Conservation (phyloP, 1,140 invertebrate species). For the Hyposmocoma kahamanoa region DNA sequence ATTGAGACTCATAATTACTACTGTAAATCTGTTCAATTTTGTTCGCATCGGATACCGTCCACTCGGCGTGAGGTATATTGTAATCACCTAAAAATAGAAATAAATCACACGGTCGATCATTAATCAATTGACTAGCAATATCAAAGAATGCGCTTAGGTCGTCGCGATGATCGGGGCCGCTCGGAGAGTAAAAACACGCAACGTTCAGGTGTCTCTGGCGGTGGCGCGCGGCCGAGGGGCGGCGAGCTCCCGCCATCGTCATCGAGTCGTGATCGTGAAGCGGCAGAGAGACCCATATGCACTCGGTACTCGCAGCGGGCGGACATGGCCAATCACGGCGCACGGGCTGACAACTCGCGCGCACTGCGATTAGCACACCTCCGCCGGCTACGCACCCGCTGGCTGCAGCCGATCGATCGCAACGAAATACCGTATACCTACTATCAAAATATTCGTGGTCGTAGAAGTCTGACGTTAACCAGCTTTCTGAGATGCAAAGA, state of each 20-base stretch:
- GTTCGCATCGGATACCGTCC: neutral
- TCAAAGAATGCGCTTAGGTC: neutral
- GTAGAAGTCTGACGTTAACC: neutral
- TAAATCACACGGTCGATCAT: neutral
- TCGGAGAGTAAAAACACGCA: neutral
- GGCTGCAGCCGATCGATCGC: neutral
- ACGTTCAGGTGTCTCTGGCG: neutral
- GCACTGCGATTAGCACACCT: no score
- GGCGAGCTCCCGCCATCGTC: no score
- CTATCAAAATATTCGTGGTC: neutral
- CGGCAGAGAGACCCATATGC: neutral
- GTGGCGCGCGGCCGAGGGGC: no score
- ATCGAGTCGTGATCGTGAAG: neutral
- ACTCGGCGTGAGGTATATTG: neutral
- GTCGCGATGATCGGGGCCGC: neutral
- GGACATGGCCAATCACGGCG: neutral
- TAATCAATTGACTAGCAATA: neutral
- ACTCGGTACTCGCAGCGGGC: neutral
- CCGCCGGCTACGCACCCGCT: no score
- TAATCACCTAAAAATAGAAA: neutral
- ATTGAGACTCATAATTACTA: neutral
- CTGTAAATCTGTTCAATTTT: no score
- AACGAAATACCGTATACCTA: neutral
- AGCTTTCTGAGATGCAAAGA: neutral
- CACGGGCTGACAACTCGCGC: neutral